Percentiles rank a stretch among this genome's conserved stretches.
Evolutionary conservation across 2,797 vertebrate species (phyloP).

Genomic region (Sylvilagus floridanus): DNA sequence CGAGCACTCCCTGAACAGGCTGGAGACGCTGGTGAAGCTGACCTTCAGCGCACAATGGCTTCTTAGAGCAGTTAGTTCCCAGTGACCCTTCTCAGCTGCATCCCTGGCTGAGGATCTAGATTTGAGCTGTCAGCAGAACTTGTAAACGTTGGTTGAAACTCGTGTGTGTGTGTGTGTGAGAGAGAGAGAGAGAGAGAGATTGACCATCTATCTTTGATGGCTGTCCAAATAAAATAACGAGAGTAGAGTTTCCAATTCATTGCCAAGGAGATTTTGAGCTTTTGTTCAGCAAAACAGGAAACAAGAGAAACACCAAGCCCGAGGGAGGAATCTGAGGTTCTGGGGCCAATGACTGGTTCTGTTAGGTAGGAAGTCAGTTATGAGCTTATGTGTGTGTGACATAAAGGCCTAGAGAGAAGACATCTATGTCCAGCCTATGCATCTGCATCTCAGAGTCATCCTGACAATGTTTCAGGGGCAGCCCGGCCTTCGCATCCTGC

Average conservation of each 20-base stretch:
- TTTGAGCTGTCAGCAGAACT: background rate
- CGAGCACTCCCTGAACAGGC: background rate
- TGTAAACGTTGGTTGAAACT: background rate
- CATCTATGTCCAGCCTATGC: too few relatives aligned
- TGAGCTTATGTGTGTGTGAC: too few relatives aligned
- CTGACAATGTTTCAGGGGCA: too few relatives aligned
- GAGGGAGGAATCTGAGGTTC: conserved; percentile 34
- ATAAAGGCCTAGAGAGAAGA: too few relatives aligned
- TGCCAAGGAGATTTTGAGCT: conserved; percentile 56
- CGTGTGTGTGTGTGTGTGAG: background rate
- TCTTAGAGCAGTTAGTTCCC: background rate
- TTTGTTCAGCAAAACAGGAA: conserved; percentile 66
- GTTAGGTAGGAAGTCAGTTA: too few relatives aligned
- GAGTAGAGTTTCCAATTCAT: conserved; percentile 24
- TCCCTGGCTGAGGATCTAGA: background rate
- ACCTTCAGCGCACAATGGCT: background rate
- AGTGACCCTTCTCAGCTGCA: background rate
- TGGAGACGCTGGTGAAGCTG: background rate
- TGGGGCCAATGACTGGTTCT: background rate
- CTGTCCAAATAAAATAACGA: conserved; percentile 36
- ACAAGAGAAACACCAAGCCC: background rate
- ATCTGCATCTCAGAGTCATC: too few relatives aligned
- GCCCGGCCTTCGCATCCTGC: too few relatives aligned
- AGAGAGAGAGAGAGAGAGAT: background rate
- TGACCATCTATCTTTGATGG: background rate